Base-by-base conservation (phyloP, 2,888 invertebrate species). In the Thera britannica region DNA sequence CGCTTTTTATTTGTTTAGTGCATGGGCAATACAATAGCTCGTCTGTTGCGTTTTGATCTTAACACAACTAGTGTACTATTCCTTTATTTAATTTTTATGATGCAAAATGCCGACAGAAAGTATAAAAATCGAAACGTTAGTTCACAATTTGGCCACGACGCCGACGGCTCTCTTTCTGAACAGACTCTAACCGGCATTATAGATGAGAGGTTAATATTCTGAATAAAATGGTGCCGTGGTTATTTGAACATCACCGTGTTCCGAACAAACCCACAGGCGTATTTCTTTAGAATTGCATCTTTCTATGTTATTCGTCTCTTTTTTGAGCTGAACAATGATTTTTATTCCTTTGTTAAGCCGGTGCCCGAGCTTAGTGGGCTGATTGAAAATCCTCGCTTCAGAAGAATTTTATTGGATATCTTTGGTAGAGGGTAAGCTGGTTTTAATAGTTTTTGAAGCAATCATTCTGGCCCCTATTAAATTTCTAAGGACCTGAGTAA, bases 311-410 rank as follows among this genome's bases (percentile, higher is more conserved):
- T 9, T 46, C 8, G 6, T 5, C 9, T 68, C 72, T 71, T 73
- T 73, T 70, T 52, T 73, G 62, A 65, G 73, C 62, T 70, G 77
- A 76, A 80, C 80, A 80, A 81, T 80, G 80, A 65, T 62, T 65
- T 68, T 65, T 68, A 68, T 68, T 68, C 68, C 65, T 68, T 68
- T 68, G 68, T 65, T 58, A 68, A 48, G 54, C 48, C 58, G 48
- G 38, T 55, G 57, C 12, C 63, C 34, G 58, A 59, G 58, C 46
- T 41, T 41, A 68, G 60, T 56, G 56, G 38, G 23, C 52, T 60
- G 61, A 68, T 66, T 66, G 60, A 57, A 70, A 63, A 61, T 66
- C 58, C 41, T 54, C 58, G 49, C 61, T 63, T 67, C 56, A 38
- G 44, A 46, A 1, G 3, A 34, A 60, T 6, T 55, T 63, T 68